Evolutionary conservation across 2,113 vertebrate genomes (phyloP), one percentile per base, ranked within the genome.

Genomic region (Mola mola): DNA sequence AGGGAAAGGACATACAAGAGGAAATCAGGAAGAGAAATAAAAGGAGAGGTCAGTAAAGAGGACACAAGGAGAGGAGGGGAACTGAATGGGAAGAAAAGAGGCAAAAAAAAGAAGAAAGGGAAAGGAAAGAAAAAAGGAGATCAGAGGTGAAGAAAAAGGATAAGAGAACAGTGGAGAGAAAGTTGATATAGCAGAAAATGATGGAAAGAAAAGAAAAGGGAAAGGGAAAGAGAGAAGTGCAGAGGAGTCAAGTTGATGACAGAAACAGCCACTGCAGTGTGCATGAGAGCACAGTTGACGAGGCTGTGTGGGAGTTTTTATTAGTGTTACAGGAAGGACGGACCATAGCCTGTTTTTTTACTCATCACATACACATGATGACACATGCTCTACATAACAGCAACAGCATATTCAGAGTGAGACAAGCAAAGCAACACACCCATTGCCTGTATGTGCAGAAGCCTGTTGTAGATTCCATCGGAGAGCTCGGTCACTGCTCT

Each of bases 391-490:
- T 34, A 40, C 15, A 73, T 15, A 61, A 22, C 64, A 49, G 33
- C 43, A 55, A 49, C 44, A n/a, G 29, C 31, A 17, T n/a, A 40
- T 17, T 20, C 6, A 53, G 37, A 50, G n/a, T 8, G 0, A 33
- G 25, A 20, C 25, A 20, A 6, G 5, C 38, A 28, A 13, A 31
- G 52, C 40, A 51, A 82, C 89, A 46, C 72, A 92, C 91, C 91
- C 70, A 91, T 88, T 70, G 91, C 93, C 87, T 98, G 95, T 73
- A 94, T 94, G 4, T 96, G 93, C 2, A 94, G 93, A 58, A 98
- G 95, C 87, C 90, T 94, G 49, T 94, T 90, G 76, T 94, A 92
- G 17, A 97, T 92, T 31, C 78, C 87, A 55, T 94, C 94, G 10
- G 94, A 90, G 57, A 93, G 93, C 87, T 97, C 95, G 22, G 93